These are phyloP conservation scores for Halichoeres trimaculatus DNA, from an alignment of 2,113 vertebrate genomes.

Conservation along the genomic window DNA sequence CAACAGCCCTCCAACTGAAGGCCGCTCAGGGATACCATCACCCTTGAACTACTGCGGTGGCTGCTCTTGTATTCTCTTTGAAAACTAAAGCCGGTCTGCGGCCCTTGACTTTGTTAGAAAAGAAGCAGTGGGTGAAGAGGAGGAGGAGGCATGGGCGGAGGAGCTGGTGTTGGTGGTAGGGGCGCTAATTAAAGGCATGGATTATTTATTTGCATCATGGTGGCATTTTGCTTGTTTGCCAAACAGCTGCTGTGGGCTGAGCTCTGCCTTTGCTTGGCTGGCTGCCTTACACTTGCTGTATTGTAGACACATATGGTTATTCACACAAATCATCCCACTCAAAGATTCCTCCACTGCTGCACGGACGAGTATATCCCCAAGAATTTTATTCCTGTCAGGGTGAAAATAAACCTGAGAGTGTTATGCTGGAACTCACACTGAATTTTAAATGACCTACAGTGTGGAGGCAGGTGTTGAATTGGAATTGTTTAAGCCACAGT, in stretches of 20 bases:
- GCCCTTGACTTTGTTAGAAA: constrained; percentile 40
- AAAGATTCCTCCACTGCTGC: constrained; percentile 15
- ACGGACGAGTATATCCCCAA: constrained; percentile 24
- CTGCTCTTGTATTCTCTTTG: constrained; percentile 57
- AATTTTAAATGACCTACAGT: constrained; percentile 19
- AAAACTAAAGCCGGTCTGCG: constrained; percentile 56
- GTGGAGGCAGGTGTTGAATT: not conserved
- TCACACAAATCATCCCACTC: constrained; percentile 13
- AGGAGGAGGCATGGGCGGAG: constrained; percentile 11
- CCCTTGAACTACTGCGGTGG: constrained; percentile 56
- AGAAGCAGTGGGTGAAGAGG: not conserved
- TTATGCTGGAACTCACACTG: constrained; percentile 7
- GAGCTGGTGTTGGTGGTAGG: not conserved
- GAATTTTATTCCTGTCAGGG: constrained; percentile 30
- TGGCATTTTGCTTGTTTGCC: constrained; percentile 64
- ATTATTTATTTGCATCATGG: constrained; percentile 66
- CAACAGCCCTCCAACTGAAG: constrained; percentile 14
- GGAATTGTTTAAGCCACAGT: constrained; percentile 1
- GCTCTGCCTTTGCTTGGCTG: constrained; percentile 49
- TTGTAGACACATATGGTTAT: constrained; percentile 40
- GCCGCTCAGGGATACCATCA: constrained; percentile 49
- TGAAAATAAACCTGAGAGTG: constrained; percentile 1
- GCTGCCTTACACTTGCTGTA: constrained; percentile 40
- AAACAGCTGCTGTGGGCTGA: constrained; percentile 65
- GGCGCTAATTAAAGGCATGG: constrained; percentile 65